Evolutionary conservation across 2,888 invertebrate genomes (phyloP).

Genomic region (Nudaria mundana): DNA sequence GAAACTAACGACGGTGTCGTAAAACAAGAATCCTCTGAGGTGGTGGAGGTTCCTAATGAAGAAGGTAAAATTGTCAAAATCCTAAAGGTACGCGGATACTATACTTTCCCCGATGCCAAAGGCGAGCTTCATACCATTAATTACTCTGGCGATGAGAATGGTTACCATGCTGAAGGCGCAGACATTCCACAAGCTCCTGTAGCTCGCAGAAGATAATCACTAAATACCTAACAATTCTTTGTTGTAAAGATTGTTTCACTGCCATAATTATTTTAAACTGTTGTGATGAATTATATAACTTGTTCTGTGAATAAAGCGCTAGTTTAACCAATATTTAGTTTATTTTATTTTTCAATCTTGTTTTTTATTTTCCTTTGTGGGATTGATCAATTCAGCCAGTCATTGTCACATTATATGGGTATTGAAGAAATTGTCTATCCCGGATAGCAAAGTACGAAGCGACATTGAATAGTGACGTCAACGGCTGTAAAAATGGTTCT

Average conservation of each 20-base stretch:
- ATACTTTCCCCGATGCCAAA: slow-evolving; percentile 79
- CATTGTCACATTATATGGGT: too few relatives aligned
- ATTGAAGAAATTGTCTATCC: too few relatives aligned
- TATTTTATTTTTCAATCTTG: background rate
- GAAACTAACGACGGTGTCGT: slow-evolving; percentile 53
- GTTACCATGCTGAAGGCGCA: slow-evolving; percentile 1
- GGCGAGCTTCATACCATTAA: slow-evolving; percentile 43
- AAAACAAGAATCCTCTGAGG: slow-evolving; percentile 73
- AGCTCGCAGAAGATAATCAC: background rate
- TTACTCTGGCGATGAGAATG: slow-evolving; percentile 6
- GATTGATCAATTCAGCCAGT: too few relatives aligned
- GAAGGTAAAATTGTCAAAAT: slow-evolving; percentile 81
- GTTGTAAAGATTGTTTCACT: background rate
- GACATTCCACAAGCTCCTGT: slow-evolving; percentile 1
- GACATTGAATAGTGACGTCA: too few relatives aligned
- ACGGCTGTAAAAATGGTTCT: too few relatives aligned
- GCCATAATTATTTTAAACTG: slow-evolving; percentile 5
- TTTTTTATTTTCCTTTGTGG: too few relatives aligned
- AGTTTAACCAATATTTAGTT: background rate
- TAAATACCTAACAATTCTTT: background rate
- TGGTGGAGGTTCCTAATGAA: slow-evolving; percentile 67
- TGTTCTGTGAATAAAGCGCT: slow-evolving; percentile 4
- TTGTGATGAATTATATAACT: slow-evolving; percentile 1
- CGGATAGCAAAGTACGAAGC: too few relatives aligned
- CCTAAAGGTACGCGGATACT: slow-evolving; percentile 81